These are phyloP conservation scores for Ctena decussata DNA, from an alignment of 2,888 invertebrate genomes.

Conservation along the genomic window DNA sequence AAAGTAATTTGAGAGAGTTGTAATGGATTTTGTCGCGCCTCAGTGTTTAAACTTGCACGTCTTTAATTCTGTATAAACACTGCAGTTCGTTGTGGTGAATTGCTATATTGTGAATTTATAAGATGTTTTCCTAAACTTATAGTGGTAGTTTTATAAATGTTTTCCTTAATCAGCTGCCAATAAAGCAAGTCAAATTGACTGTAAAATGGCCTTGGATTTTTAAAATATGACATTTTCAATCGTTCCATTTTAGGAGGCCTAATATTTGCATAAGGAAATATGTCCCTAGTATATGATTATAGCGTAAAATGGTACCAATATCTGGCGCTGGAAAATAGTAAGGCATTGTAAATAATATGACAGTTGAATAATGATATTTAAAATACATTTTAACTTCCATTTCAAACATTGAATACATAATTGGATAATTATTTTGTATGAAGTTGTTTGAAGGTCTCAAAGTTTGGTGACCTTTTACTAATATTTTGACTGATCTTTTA, in stretches of 20 bases:
- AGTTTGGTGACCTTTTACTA: not conserved
- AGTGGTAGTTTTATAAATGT: not conserved
- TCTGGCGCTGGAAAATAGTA: not conserved
- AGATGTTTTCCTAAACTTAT: not conserved
- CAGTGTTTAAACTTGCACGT: constrained; percentile 6
- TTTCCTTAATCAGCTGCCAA: not conserved
- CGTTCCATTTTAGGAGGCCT: not conserved
- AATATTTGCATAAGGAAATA: constrained; percentile 1
- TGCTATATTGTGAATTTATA: not conserved
- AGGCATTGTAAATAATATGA: not conserved
- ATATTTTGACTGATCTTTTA: not conserved
- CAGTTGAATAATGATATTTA: not conserved
- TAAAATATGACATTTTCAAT: constrained; percentile 5
- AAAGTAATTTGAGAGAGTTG: constrained; percentile 54
- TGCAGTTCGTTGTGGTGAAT: constrained; percentile 1
- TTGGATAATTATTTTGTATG: constrained; percentile 9
- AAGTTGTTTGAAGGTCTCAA: not conserved
- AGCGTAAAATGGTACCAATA: not conserved
- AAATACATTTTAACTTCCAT: not conserved
- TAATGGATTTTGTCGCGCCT: constrained; percentile 59
- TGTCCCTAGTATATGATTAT: constrained; percentile 5
- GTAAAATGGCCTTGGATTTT: constrained; percentile 16
- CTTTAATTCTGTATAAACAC: not conserved
- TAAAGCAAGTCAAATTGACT: constrained; percentile 4
- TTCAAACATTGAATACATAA: not conserved